Evolutionary conservation across 2,888 invertebrate genomes (phyloP).

Genomic region (Diarsia brunnea): DNA sequence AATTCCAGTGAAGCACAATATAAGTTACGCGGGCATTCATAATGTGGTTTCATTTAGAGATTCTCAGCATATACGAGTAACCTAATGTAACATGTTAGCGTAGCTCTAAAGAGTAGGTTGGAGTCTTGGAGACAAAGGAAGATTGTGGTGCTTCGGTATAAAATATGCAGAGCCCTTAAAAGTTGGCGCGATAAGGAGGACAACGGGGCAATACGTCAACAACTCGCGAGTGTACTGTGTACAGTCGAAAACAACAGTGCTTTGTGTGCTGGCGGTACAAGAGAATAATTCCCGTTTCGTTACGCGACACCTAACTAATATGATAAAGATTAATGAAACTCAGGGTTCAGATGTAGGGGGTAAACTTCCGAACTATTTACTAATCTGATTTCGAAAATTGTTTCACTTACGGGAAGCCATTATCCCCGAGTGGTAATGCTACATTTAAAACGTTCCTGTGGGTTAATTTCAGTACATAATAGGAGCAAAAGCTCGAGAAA

Average conservation of each 20-base stretch:
- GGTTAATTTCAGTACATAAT: no score
- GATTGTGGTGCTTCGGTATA: conserved; percentile 41
- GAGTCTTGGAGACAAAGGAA: conserved; percentile 40
- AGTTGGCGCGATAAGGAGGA: conserved; percentile 53
- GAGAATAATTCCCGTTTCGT: background rate
- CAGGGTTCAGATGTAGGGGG: no score
- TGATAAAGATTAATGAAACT: no score
- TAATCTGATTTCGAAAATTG: no score
- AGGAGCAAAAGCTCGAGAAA: no score
- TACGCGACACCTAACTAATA: background rate
- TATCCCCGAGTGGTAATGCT: no score
- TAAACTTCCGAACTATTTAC: no score
- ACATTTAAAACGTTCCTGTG: no score
- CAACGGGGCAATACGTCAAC: conserved; percentile 42
- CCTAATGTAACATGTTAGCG: conserved; percentile 45
- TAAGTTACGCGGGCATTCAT: conserved; percentile 36
- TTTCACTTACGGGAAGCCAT: no score
- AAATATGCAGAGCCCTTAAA: conserved; percentile 58
- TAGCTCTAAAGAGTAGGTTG: conserved; percentile 39
- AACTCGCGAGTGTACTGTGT: conserved; percentile 24
- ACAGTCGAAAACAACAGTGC: conserved; percentile 3
- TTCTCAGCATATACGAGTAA: conserved; percentile 24
- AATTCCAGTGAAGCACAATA: conserved; percentile 40
- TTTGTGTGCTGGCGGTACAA: conserved; percentile 29
- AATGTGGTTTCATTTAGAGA: conserved; percentile 43